Percentiles rank a stretch among this genome's conserved stretches.
These are phyloP conservation scores for Acleris cristana DNA, from an alignment of 2,888 invertebrate genomes.

Conservation along the genomic window DNA sequence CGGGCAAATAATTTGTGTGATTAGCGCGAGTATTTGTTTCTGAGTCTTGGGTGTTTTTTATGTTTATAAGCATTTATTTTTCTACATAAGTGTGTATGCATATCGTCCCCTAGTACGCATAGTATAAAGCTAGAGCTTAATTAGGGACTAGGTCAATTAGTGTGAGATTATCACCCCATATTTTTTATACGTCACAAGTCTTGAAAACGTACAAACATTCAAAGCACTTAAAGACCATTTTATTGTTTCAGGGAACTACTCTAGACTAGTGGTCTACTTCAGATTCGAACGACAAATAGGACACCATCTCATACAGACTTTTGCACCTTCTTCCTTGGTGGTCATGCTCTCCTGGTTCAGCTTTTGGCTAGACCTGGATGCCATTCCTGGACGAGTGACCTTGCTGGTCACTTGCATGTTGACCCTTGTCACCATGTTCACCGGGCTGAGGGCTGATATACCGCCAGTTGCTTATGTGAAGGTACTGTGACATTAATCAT, in stretches of 20 bases:
- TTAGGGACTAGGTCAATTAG: too few species aligned
- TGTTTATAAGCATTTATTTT: too few species aligned
- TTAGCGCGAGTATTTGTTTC: too few species aligned
- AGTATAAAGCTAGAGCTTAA: too few species aligned
- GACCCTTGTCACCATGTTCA: slow-evolving; percentile 93
- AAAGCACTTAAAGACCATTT: too few species aligned
- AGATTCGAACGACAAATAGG: slow-evolving; percentile 93
- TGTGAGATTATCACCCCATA: too few species aligned
- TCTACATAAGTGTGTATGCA: too few species aligned
- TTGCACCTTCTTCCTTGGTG: slow-evolving; percentile 92
- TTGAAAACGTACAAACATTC: too few species aligned
- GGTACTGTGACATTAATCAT: slow-evolving; percentile 68
- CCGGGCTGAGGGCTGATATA: slow-evolving; percentile 91
- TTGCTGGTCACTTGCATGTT: slow-evolving; percentile 92
- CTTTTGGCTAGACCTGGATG: slow-evolving; percentile 93
- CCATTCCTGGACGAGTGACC: slow-evolving; percentile 92
- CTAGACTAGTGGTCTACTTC: slow-evolving; percentile 90
- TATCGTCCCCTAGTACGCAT: too few species aligned
- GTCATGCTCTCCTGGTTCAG: slow-evolving; percentile 95
- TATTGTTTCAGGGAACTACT: slow-evolving; percentile 86
- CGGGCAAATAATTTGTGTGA: too few species aligned
- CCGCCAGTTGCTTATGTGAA: slow-evolving; percentile 95
- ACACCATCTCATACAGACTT: slow-evolving; percentile 93
- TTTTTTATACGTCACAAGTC: too few species aligned
- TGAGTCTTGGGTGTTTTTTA: too few species aligned